These are phyloP conservation scores for Urocolius indicus DNA, from an alignment of 2,113 vertebrate species.

Conservation along the genomic window DNA sequence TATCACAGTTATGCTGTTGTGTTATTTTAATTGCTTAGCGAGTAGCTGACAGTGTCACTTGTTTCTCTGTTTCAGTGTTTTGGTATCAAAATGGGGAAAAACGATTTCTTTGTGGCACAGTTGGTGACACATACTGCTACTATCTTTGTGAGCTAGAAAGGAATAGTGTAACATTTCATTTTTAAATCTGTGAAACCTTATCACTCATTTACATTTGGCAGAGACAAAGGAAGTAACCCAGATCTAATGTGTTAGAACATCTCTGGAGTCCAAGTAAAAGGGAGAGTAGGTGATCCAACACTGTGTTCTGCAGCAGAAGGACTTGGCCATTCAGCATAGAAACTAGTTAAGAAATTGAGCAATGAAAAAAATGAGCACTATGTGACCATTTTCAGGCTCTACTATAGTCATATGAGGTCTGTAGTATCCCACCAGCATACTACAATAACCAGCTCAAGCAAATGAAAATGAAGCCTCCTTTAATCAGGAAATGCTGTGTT, in stretches of 20 bases:
- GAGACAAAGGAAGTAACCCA: slow-evolving; percentile 23
- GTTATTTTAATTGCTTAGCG: slow-evolving; percentile 40
- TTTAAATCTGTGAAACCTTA: slow-evolving; percentile 48
- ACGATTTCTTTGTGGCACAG: slow-evolving; percentile 7
- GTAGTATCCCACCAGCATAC: background rate
- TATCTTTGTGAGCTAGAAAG: slow-evolving; percentile 20
- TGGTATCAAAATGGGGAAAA: background rate
- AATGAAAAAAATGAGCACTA: background rate
- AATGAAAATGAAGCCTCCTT: background rate
- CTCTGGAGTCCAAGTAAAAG: background rate
- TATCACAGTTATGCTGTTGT: slow-evolving; percentile 26
- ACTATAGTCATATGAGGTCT: background rate
- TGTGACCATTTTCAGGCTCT: background rate
- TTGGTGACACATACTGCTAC: slow-evolving; percentile 21
- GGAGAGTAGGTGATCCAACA: background rate
- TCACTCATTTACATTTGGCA: background rate
- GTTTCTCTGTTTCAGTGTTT: background rate
- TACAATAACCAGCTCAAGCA: background rate
- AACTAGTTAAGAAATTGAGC: background rate
- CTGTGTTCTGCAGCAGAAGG: background rate
- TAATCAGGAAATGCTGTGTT: background rate
- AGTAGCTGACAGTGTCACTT: background rate
- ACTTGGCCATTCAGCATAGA: background rate
- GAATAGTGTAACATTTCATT: background rate
- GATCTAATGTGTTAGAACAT: background rate